Base-by-base conservation (phyloP, 2,797 vertebrate species). In the Sebastes cheni region DNA sequence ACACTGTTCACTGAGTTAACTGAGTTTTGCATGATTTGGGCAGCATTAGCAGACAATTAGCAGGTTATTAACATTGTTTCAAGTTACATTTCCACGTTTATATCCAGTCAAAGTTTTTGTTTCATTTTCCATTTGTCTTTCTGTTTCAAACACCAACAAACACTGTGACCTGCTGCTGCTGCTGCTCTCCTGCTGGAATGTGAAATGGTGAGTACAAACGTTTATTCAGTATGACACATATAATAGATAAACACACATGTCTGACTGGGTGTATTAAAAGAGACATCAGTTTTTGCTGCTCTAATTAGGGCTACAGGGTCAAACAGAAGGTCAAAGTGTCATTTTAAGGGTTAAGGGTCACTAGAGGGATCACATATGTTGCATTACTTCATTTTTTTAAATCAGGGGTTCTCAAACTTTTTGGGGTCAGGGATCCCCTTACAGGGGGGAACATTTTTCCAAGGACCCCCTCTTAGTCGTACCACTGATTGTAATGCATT, bases 131-230 rank as follows among this genome's bases (percentile, higher is more conserved):
- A 46, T 76, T 59, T 86, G 25, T 85, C 16, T 56, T 16, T 65
- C 22, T 62, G 56, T 66, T 23, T 66, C 54, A 27, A 79, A 25
- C 82, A 6, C 52, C 30, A 56, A 6, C 42, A 46, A 80, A 9
- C 64, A 9, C 64, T 3, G 67, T 62, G 87, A 81, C 83, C 80
- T 46, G 87, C 79, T 72, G 74, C 79, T 69, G 7, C 12, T 69
- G 46, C 42, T 46, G 16, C 14, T 27, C 29, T 80, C 78, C 32
- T 68, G 6, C 2, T 20, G 82, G 73, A 73, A 42, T 68, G 58
- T 87, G 69, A 76, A 71, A 81, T 59, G 93, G 93, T 95, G 90
- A 95, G 94, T 94, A 56, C 77, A 36, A 29, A 29, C 2, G 11
- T 79, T 72, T 30, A 77, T 81, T 86, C 73, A 87, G 22, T 39